Conservation (phyloP, 2,113 vertebrate species). For the Catharus bicknelli region DNA sequence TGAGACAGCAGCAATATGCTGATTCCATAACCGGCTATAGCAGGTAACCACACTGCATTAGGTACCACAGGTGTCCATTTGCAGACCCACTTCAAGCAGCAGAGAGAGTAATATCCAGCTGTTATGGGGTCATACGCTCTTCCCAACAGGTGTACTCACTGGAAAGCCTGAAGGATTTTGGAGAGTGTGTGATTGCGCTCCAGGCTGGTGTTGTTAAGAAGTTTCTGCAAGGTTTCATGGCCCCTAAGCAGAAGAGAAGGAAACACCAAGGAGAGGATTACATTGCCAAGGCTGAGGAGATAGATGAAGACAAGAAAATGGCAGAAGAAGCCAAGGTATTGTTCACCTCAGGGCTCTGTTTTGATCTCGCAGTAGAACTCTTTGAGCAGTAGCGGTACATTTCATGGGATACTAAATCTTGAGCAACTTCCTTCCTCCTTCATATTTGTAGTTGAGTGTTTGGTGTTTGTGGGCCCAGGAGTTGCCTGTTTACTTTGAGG, state of each 20-base stretch:
- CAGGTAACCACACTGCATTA: not conserved
- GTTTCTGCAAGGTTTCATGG: slow-evolving; percentile 99
- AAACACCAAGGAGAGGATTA: slow-evolving; percentile 87
- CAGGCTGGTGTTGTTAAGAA: slow-evolving; percentile 95
- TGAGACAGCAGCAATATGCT: not conserved
- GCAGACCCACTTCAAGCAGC: not conserved
- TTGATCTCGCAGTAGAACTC: not conserved
- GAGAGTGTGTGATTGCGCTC: slow-evolving; percentile 90
- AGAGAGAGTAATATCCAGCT: not conserved
- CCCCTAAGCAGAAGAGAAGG: slow-evolving; percentile 93
- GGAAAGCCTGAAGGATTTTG: slow-evolving; percentile 92
- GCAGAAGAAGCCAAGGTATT: slow-evolving; percentile 95
- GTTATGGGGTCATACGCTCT: not conserved
- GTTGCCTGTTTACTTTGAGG: not conserved
- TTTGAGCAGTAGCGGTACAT: not conserved
- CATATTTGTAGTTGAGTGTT: not conserved
- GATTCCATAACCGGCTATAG: not conserved
- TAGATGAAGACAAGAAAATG: slow-evolving; percentile 94
- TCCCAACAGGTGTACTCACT: slow-evolving; percentile 80
- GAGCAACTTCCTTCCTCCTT: not conserved
- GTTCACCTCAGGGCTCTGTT: not conserved
- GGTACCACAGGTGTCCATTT: not conserved
- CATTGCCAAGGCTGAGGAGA: slow-evolving; percentile 84
- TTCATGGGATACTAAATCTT: not conserved
- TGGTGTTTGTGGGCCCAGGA: not conserved